A percentile compares a stretch with the other conserved stretches of the same genome.
Conservation (phyloP, 2,797 vertebrate genomes). For the Microchirus variegatus region DNA sequence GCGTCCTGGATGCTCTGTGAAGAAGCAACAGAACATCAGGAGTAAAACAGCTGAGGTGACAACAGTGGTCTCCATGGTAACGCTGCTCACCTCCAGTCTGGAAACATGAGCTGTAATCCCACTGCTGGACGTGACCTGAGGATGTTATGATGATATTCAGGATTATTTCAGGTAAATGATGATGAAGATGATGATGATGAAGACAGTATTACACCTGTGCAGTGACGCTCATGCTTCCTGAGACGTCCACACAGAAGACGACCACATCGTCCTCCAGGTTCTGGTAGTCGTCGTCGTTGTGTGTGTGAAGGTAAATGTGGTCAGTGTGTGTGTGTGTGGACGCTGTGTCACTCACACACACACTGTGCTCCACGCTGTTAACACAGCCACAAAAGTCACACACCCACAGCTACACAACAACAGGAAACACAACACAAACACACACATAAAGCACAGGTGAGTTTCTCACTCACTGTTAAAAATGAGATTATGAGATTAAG, state of each 20-base stretch:
- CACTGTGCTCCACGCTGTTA: conserved; percentile 52
- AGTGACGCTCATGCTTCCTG: conserved; percentile 85
- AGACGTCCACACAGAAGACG: conserved; percentile 84
- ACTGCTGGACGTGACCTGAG: conserved; percentile 64
- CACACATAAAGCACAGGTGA: too few relatives aligned
- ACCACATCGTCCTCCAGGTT: conserved; percentile 79
- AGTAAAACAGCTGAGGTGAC: background rate
- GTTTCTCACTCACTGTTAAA: too few relatives aligned
- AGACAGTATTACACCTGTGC: too few relatives aligned
- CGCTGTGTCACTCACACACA: too few relatives aligned
- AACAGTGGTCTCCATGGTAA: background rate
- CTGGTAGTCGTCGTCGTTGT: conserved; percentile 71
- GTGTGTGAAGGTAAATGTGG: conserved; percentile 64
- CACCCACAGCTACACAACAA: conserved; percentile 69
- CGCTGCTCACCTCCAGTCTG: conserved; percentile 73
- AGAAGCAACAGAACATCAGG: background rate
- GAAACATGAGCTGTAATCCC: conserved; percentile 66
- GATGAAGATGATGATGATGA: too few relatives aligned
- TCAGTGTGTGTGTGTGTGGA: conserved; percentile 52
- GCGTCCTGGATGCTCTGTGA: conserved; percentile 80
- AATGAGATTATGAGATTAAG: too few relatives aligned
- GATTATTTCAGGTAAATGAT: too few relatives aligned
- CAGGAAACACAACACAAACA: background rate
- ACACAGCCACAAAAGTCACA: conserved; percentile 81
- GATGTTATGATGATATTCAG: too few relatives aligned